Evolutionary conservation across 1,140 invertebrate genomes (phyloP).

Genomic region (Ostrea edulis): DNA sequence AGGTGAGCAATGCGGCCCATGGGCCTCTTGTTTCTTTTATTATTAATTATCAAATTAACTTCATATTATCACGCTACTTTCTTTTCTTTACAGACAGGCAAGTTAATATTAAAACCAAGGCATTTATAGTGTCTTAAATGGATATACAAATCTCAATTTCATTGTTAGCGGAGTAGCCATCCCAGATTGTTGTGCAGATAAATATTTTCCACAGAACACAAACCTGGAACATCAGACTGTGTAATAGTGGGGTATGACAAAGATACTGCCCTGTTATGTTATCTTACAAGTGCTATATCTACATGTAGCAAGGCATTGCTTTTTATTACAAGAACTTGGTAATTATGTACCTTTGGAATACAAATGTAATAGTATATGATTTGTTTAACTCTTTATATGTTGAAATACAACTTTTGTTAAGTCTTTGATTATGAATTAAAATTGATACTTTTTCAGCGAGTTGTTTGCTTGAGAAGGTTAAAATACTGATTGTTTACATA

Average conservation of each 20-base stretch:
- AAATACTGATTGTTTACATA: too few relatives aligned
- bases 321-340: not conserved
- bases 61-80: not conserved
- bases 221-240: not conserved
- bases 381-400: not conserved
- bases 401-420: not conserved
- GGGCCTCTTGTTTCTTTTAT: too few relatives aligned
- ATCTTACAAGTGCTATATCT: not conserved
- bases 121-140: not conserved
- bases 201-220: not conserved
- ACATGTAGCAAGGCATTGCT: not conserved
- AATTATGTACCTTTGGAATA: not conserved
- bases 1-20: too few relatives aligned
- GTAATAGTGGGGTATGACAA: not conserved
- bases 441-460: not conserved
- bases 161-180: not conserved
- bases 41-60: too few relatives aligned
- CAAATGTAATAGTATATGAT: not conserved
- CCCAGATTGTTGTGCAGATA: not conserved
- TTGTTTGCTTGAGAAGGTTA: too few relatives aligned
- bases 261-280: not conserved
- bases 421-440: not conserved
- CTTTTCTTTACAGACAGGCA: slow-evolving; percentile 8
- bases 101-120: not conserved
- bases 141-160: not conserved